Evolutionary conservation across 2,888 invertebrate genomes (phyloP), one percentile per base, ranked within the genome.

Genomic region (Brachypalpus laphriformis): DNA sequence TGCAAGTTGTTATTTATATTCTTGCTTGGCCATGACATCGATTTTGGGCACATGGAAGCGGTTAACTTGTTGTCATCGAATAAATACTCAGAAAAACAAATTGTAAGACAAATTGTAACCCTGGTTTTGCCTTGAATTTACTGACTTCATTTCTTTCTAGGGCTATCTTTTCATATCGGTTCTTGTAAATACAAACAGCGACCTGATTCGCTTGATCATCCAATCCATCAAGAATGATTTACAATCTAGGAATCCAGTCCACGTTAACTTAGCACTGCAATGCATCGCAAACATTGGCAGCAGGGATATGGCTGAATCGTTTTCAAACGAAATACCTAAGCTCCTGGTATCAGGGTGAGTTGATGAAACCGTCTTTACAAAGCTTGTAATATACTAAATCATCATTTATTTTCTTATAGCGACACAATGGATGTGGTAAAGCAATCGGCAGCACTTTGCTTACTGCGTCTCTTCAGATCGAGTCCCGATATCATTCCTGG

Each of bases 11-110:
- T 99, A 87, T 99, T 99, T 93, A 99, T 99, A 92, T 99, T 99
- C 93, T 94, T 99, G 88, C 95, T 99, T 89, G 99, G 99, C 87
- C 99, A 99, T 93, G 99, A 99, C 93, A 99, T 99, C 92, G 99
- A 99, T 93, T 99, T 99, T 93, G 99, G 99, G 87, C 99, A 99
- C 93, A 99, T 99, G 99, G 99, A 99, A 93, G 99, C 99, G 66
- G 99, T 99, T 89, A 99, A 99, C 93, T 94, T 99, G 88, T 95
- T 99, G 80, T 99, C 99, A 87, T 99, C 99, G 85, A 99, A 99
- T 92, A 99, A 99, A 94, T 99, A 99, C 93, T 99, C 99, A 63
- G 99, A 99, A 92, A 99, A 99, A 94, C 99, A 99, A 94, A 99
- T 99, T 93, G 98, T 96, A 93, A 94, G 94, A 9, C 18, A 66